A percentile compares a stretch with the other conserved stretches of the same genome.
phyloP scores from a whole-genome alignment of 2,888 invertebrate genomes.

The Lucinisca nassula region DNA sequence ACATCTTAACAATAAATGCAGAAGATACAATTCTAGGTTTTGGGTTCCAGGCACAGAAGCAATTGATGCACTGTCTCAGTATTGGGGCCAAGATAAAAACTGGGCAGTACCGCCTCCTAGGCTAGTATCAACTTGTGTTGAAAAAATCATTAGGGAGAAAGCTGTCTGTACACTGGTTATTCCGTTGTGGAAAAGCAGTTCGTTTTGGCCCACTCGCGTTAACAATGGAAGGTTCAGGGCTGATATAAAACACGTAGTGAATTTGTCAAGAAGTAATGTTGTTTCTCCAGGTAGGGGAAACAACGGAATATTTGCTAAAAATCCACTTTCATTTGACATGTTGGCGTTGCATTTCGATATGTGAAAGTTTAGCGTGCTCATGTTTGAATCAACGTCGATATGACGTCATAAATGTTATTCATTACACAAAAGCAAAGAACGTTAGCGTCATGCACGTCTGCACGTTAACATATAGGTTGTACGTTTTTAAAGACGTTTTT shows the following conservation, averaged over 20 bases:
- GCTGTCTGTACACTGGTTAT: not conserved
- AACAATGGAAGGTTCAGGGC: not conserved
- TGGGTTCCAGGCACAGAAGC: not conserved
- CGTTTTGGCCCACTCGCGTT: not conserved
- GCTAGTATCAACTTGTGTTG: not conserved
- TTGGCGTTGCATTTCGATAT: not conserved
- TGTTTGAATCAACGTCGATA: no score
- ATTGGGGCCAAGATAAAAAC: not conserved
- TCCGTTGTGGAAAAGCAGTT: not conserved
- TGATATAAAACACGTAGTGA: not conserved
- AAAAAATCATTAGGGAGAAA: not conserved
- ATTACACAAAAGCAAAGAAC: no score
- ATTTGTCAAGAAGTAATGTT: not conserved
- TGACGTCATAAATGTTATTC: no score
- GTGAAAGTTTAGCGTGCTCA: not conserved
- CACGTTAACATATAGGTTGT: no score
- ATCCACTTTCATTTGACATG: not conserved
- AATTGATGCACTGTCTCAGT: not conserved
- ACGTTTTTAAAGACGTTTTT: no score
- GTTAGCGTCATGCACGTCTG: no score
- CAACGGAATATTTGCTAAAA: not conserved
- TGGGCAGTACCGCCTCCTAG: not conserved
- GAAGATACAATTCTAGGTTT: not conserved
- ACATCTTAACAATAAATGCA: not conserved
- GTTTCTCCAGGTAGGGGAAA: not conserved